phyloP scores from a whole-genome alignment of 2,888 invertebrate genomes.

The Pelosia muscerda region DNA sequence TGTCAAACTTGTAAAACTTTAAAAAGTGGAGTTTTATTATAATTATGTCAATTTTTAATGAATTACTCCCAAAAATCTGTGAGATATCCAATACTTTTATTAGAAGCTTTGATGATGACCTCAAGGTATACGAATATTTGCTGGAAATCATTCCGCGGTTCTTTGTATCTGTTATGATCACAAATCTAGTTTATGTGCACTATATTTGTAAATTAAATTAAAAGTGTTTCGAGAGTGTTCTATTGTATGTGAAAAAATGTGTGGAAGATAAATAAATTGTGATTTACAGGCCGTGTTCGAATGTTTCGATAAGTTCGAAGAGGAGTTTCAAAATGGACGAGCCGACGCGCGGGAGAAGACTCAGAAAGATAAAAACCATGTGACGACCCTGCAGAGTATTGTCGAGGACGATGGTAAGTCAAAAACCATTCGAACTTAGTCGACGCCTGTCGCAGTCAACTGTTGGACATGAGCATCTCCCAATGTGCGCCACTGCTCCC shows the following conservation, averaged over 20 bases:
- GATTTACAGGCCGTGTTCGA: conserved; percentile 70
- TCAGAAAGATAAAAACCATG: conserved; percentile 66
- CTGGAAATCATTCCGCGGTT: conserved; percentile 29
- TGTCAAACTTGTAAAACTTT: conserved; percentile 68
- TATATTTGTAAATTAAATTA: conserved; percentile 8
- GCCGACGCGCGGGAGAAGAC: conserved; percentile 63
- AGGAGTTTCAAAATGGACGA: conserved; percentile 69
- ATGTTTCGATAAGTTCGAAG: conserved; percentile 72
- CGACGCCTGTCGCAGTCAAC: neutral
- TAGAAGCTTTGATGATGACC: conserved; percentile 68
- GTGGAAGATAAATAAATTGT: conserved; percentile 41
- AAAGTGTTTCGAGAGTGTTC: conserved; percentile 15
- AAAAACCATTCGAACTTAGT: neutral
- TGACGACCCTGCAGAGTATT: conserved; percentile 75
- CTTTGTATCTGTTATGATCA: conserved; percentile 19
- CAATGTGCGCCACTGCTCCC: too few species aligned
- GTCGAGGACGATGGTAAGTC: conserved; percentile 75
- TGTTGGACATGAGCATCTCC: too few species aligned
- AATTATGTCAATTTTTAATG: conserved; percentile 82
- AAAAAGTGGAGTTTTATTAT: conserved; percentile 61
- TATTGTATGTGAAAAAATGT: conserved; percentile 23
- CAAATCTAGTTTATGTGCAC: conserved; percentile 24
- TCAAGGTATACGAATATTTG: conserved; percentile 68
- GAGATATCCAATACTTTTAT: conserved; percentile 67
- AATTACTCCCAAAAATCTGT: conserved; percentile 71